These are phyloP conservation scores for Bombus waltoni DNA, from an alignment of 1,140 invertebrate species.

Conservation along the genomic window DNA sequence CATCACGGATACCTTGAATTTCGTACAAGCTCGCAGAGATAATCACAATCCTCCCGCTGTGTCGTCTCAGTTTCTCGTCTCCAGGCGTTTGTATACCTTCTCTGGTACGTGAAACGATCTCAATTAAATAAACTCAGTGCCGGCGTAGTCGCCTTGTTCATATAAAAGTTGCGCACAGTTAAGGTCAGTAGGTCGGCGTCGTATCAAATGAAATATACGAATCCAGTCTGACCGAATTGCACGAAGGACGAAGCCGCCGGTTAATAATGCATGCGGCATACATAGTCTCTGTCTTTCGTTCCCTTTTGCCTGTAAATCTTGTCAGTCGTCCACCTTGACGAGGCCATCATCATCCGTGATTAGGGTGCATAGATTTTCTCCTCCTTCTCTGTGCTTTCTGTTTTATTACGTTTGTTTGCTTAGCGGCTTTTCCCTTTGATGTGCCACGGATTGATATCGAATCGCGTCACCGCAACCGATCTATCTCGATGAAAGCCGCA, in stretches of 20 bases:
- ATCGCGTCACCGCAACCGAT: conserved; percentile 12
- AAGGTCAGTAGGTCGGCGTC: conserved; percentile 67
- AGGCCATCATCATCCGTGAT: conserved; percentile 15
- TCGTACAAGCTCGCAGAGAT: conserved; percentile 13
- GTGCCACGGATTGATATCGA: conserved; percentile 12
- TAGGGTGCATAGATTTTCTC: background rate
- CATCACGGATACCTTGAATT: background rate
- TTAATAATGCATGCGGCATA: conserved; percentile 52
- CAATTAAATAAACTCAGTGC: conserved; percentile 56
- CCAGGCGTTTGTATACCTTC: background rate
- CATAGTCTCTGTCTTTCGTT: background rate
- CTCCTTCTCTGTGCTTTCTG: background rate
- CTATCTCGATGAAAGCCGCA: background rate
- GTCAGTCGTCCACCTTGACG: background rate
- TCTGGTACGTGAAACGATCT: conserved; percentile 14
- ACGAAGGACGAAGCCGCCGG: conserved; percentile 49
- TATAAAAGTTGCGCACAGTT: conserved; percentile 51
- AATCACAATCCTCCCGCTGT: background rate
- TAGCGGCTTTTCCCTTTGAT: conserved; percentile 3
- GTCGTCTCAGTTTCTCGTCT: background rate
- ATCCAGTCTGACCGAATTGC: conserved; percentile 49
- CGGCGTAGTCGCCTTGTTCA: conserved; percentile 20
- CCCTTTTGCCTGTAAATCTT: conserved; percentile 31
- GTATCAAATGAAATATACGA: conserved; percentile 56
- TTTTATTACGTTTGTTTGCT: background rate